Conservation (phyloP, 2,888 invertebrate species). For the Agrenia bidenticulata region DNA sequence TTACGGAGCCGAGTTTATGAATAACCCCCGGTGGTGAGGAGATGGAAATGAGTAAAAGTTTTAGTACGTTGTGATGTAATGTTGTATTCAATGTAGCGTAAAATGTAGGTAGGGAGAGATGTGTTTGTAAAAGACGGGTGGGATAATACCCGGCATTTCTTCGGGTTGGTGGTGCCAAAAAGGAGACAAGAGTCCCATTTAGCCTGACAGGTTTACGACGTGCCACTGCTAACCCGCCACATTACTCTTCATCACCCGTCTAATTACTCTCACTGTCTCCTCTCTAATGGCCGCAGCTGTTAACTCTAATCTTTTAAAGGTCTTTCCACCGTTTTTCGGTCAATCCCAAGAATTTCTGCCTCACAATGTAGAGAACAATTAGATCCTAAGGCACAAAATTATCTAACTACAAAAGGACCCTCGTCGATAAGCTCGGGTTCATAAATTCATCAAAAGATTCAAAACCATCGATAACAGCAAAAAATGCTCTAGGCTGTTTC, state of each 20-base stretch:
- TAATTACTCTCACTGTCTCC: conserved; percentile 45
- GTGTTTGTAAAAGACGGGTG: neutral
- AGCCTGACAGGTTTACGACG: conserved; percentile 51
- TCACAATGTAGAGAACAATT: too few relatives aligned
- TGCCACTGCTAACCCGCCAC: conserved; percentile 48
- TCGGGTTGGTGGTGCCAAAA: conserved; percentile 34
- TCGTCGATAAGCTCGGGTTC: too few relatives aligned
- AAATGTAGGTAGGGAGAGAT: neutral
- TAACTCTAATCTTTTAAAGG: neutral
- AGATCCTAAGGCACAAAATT: too few relatives aligned
- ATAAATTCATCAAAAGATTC: too few relatives aligned
- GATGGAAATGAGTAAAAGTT: conserved; percentile 9
- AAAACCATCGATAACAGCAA: too few relatives aligned
- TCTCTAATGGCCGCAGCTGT: conserved; percentile 41
- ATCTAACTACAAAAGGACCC: too few relatives aligned
- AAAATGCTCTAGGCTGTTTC: too few relatives aligned
- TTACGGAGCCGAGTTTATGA: too few relatives aligned
- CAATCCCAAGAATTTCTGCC: too few relatives aligned
- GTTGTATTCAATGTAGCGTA: neutral
- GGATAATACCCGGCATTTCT: neutral
- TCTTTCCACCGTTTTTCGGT: too few relatives aligned
- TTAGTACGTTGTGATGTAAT: neutral
- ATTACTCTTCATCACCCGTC: conserved; percentile 52
- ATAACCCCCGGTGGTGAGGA: neutral
- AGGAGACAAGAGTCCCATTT: conserved; percentile 48